These are phyloP conservation scores for Cliona cf. orientalis DNA, from an alignment of 37 sponge, comb jelly and placozoan genomes.

Conservation along the genomic window DNA sequence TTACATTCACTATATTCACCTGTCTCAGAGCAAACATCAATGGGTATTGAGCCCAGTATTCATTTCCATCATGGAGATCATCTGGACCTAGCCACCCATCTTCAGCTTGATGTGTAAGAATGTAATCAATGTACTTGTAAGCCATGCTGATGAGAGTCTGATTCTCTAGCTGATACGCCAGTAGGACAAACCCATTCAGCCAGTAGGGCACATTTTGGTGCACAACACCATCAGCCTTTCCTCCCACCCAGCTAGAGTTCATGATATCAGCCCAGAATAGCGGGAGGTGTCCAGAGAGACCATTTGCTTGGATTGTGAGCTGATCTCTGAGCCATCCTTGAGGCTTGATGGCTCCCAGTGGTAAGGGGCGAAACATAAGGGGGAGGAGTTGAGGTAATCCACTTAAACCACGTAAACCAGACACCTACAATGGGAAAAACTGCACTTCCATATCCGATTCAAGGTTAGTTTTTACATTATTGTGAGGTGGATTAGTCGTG, in stretches of 20 bases:
- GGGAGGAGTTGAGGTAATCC: slow-evolving; percentile 37
- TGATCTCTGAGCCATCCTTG: slow-evolving; percentile 71
- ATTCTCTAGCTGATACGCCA: slow-evolving; percentile 75
- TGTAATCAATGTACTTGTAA: slow-evolving; percentile 58
- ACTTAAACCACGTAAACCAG: slow-evolving; percentile 63
- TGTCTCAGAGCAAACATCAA: slow-evolving; percentile 53
- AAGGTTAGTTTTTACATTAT: too few relatives aligned
- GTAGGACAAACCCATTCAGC: slow-evolving; percentile 81
- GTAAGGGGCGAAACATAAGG: slow-evolving; percentile 41
- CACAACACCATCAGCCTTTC: slow-evolving; percentile 56
- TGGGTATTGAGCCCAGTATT: slow-evolving; percentile 79
- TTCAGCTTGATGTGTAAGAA: slow-evolving; percentile 58
- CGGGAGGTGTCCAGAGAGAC: slow-evolving; percentile 75
- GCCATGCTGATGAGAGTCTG: slow-evolving; percentile 20
- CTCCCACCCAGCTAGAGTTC: slow-evolving; percentile 81
- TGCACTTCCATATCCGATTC: too few relatives aligned
- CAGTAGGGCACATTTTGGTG: slow-evolving; percentile 84
- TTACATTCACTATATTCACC: slow-evolving; percentile 4
- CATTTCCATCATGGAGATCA: slow-evolving; percentile 63
- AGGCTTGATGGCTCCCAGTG: slow-evolving; percentile 60
- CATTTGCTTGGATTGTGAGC: slow-evolving; percentile 59
- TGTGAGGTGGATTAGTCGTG: too few relatives aligned
- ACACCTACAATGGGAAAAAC: too few relatives aligned
- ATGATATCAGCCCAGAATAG: slow-evolving; percentile 79
- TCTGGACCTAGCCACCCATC: slow-evolving; percentile 81